Percentiles rank a stretch among this genome's conserved stretches.
phyloP scores from a whole-genome alignment of 2,888 invertebrate species.

The Brachylomia viminalis region DNA sequence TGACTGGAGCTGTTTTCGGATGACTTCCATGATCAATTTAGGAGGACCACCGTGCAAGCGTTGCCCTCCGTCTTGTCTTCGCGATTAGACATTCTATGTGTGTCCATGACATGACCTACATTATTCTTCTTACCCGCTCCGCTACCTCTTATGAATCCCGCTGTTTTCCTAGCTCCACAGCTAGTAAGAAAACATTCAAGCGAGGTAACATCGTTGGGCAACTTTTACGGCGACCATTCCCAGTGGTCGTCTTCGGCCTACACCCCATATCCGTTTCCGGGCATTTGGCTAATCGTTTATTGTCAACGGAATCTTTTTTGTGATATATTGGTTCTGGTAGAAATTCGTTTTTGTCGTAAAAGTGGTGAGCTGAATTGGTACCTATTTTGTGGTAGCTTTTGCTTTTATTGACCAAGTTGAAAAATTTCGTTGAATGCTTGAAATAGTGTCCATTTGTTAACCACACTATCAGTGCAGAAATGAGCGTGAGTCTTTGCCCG shows the following conservation, averaged over 20 bases:
- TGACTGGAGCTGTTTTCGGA: not conserved
- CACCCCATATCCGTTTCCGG: constrained; percentile 68
- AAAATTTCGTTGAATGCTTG: not conserved
- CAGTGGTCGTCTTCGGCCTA: constrained; percentile 69
- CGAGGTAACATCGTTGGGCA: constrained; percentile 71
- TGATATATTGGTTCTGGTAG: constrained; percentile 44
- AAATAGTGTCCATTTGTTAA: not conserved
- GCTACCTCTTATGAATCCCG: constrained; percentile 7
- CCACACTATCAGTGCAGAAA: not conserved
- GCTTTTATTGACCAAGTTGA: too few species aligned
- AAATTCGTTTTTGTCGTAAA: constrained; percentile 27
- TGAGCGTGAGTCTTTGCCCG: too few species aligned
- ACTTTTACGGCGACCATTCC: constrained; percentile 73
- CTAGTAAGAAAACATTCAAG: constrained; percentile 64
- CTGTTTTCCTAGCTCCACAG: constrained; percentile 47
- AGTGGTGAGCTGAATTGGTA: constrained; percentile 15
- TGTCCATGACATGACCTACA: not conserved
- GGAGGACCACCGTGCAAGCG: not conserved
- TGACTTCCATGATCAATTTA: not conserved
- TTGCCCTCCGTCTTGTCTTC: too few species aligned
- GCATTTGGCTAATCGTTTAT: constrained; percentile 77
- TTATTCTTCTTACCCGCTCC: not conserved
- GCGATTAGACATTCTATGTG: not conserved
- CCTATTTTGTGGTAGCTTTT: not conserved
- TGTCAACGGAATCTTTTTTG: constrained; percentile 65